A percentile compares a stretch with the other conserved stretches of the same genome.
Conservation (phyloP, 1,140 invertebrate genomes). For the Anastrepha obliqua region DNA sequence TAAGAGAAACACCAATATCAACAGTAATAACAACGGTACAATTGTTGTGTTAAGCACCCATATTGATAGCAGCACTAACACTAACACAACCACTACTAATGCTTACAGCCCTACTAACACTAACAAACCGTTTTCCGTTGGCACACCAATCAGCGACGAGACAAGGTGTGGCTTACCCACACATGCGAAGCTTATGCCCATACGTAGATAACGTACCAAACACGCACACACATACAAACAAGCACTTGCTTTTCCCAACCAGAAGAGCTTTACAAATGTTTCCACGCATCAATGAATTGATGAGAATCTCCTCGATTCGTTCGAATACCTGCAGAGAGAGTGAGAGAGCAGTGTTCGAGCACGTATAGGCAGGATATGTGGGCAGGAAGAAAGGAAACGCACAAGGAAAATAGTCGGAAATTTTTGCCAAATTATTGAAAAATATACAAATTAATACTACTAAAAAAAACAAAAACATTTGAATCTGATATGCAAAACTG, state of each 20-base stretch:
- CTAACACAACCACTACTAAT: background rate
- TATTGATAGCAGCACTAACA: constrained; percentile 55
- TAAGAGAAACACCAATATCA: background rate
- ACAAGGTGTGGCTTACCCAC: constrained; percentile 69
- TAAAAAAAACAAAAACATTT: constrained; percentile 30
- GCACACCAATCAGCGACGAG: constrained; percentile 70
- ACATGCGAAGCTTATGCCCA: constrained; percentile 48
- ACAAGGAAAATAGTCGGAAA: constrained; percentile 54
- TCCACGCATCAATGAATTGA: constrained; percentile 55
- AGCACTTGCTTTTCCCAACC: background rate
- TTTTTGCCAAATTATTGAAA: constrained; percentile 55
- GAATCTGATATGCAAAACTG: constrained; percentile 42
- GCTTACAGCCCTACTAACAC: background rate
- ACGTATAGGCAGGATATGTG: constrained; percentile 2
- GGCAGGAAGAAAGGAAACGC: constrained; percentile 51
- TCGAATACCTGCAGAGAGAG: background rate
- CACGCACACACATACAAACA: constrained; percentile 24
- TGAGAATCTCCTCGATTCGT: background rate
- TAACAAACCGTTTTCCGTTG: constrained; percentile 65
- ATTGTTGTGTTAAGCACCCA: background rate
- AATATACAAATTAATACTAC: constrained; percentile 47
- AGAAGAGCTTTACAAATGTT: constrained; percentile 65
- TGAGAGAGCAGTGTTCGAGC: background rate
- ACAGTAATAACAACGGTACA: background rate
- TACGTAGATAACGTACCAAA: constrained; percentile 22